Percentiles rank a stretch among this genome's conserved stretches.
These are phyloP conservation scores for Achroia grisella DNA, from an alignment of 1,140 invertebrate species.

Conservation along the genomic window DNA sequence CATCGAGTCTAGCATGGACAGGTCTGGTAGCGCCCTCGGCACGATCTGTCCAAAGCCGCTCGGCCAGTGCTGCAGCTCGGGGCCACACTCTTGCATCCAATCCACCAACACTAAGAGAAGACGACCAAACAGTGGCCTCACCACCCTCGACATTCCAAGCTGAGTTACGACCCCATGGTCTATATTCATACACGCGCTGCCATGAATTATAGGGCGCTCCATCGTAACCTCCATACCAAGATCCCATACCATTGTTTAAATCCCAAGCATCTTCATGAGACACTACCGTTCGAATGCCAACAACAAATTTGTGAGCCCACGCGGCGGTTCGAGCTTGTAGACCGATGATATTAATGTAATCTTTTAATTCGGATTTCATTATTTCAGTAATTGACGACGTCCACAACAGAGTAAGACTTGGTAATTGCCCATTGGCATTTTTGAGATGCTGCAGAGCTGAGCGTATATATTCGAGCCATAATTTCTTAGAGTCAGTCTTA, in stretches of 20 bases:
- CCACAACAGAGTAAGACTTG: slow-evolving; percentile 82
- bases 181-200: slow-evolving; percentile 88
- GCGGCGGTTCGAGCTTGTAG: slow-evolving; percentile 82
- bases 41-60: slow-evolving; percentile 74
- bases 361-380: slow-evolving; percentile 77
- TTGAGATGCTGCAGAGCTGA: slow-evolving; percentile 77
- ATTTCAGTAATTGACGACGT: slow-evolving; percentile 82
- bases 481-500: slow-evolving; percentile 81
- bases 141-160: slow-evolving; percentile 84
- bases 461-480: slow-evolving; percentile 85
- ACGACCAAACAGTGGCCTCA: slow-evolving; percentile 83
- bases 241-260: slow-evolving; percentile 87
- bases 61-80: slow-evolving; percentile 80
- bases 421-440: slow-evolving; percentile 77
- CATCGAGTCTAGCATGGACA: slow-evolving; percentile 78
- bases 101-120: slow-evolving; percentile 77
- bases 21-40: slow-evolving; percentile 49
- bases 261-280: slow-evolving; percentile 92
- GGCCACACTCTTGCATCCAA: slow-evolving; percentile 82
- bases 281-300: slow-evolving; percentile 83
- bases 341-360: slow-evolving; percentile 83
- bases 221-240: slow-evolving; percentile 80
- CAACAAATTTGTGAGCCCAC: too few species aligned
- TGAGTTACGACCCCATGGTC: slow-evolving; percentile 82
- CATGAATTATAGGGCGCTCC: slow-evolving; percentile 86